Percentiles rank a stretch among this genome's conserved stretches.
Conservation (phyloP, 2,113 vertebrate genomes). For the Oryzias celebensis region DNA sequence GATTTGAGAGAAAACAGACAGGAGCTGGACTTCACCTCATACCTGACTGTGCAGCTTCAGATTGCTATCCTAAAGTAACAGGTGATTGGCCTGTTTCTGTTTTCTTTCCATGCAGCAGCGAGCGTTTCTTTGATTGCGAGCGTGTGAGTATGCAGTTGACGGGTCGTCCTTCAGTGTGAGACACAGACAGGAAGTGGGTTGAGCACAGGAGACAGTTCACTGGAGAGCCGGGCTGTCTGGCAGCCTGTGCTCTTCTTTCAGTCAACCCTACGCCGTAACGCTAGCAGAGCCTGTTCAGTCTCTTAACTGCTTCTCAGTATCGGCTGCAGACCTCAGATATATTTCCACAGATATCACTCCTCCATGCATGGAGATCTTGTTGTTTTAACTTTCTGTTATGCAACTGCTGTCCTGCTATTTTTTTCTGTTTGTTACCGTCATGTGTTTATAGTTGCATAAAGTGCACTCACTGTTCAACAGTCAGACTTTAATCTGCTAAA, state of each 20-base stretch:
- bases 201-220: conserved; percentile 77
- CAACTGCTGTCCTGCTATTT: conserved; percentile 11
- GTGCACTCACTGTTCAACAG: conserved; percentile 26
- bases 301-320: conserved; percentile 26
- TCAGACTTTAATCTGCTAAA: conserved; percentile 13
- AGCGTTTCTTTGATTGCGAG: conserved; percentile 18
- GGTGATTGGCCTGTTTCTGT: conserved; percentile 79
- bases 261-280: too few species aligned
- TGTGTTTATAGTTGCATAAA: conserved; percentile 35
- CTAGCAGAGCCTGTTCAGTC: too few species aligned
- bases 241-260: conserved; percentile 53
- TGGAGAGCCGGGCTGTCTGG: conserved; percentile 78
- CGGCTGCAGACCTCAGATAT: conserved; percentile 26
- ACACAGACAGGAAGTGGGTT: conserved; percentile 83
- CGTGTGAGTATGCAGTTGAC: conserved; percentile 43
- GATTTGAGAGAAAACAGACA: conserved; percentile 50
- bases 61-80: conserved; percentile 89
- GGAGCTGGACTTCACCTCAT: conserved; percentile 78
- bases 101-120: conserved; percentile 15
- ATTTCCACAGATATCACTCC: conserved; percentile 41
- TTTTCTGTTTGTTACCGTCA: conserved; percentile 32
- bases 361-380: conserved; percentile 47
- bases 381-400: conserved; percentile 34
- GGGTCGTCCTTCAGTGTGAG: conserved; percentile 58
- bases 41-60: conserved; percentile 82